A percentile compares a stretch with the other conserved stretches of the same genome.
These are phyloP conservation scores for Panagrolaimus sp. DNA, from an alignment of 1,140 invertebrate genomes.

Conservation along the genomic window DNA sequence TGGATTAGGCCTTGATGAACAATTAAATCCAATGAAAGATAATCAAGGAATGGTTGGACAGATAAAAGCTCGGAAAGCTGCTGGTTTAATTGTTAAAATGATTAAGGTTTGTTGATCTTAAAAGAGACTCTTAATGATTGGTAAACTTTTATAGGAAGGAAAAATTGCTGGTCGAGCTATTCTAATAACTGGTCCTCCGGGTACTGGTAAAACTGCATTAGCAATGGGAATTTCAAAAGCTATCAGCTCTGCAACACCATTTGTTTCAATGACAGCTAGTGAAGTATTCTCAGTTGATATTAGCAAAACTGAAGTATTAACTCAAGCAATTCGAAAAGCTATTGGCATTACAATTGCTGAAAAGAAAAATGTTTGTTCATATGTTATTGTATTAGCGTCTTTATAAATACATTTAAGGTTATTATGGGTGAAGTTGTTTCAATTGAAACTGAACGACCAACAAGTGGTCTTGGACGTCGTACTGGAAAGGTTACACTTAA, in stretches of 20 bases:
- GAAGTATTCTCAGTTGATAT: slow-evolving; percentile 96
- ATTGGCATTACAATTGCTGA: slow-evolving; percentile 81
- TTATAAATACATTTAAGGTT: slow-evolving; percentile 68
- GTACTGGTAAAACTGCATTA: slow-evolving; percentile 63
- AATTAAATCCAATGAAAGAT: slow-evolving; percentile 77
- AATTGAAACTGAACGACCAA: slow-evolving; percentile 87
- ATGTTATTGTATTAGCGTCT: not conserved
- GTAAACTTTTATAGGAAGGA: slow-evolving; percentile 67
- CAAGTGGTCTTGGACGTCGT: slow-evolving; percentile 70
- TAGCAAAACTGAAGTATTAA: slow-evolving; percentile 96
- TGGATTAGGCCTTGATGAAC: slow-evolving; percentile 88
- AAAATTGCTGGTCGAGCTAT: slow-evolving; percentile 95
- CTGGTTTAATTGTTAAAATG: slow-evolving; percentile 91
- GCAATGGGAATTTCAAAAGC: slow-evolving; percentile 76
- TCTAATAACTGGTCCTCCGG: slow-evolving; percentile 88
- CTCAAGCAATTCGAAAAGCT: slow-evolving; percentile 90
- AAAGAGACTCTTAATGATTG: too few relatives aligned
- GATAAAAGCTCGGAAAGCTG: slow-evolving; percentile 77
- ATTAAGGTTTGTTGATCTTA: slow-evolving; percentile 67
- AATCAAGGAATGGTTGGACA: slow-evolving; percentile 99
- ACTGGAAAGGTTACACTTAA: slow-evolving; percentile 86
- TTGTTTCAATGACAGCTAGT: slow-evolving; percentile 92
- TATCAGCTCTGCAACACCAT: slow-evolving; percentile 87
- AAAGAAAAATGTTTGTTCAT: slow-evolving; percentile 67
- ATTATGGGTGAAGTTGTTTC: slow-evolving; percentile 98